Evolutionary conservation across 2,888 invertebrate genomes (phyloP).

Genomic region (Hermaeophaga mercurialis): DNA sequence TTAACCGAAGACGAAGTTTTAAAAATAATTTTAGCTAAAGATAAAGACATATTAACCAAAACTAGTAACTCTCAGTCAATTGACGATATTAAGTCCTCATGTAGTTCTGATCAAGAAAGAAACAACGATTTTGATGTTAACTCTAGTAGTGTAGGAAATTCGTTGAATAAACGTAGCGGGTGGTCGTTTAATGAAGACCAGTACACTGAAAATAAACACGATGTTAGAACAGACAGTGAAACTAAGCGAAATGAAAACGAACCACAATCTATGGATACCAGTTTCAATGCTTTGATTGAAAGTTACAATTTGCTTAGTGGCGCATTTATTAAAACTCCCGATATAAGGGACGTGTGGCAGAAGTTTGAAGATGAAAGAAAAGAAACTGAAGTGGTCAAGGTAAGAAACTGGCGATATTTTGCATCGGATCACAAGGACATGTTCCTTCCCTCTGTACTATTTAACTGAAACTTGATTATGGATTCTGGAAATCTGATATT

Average conservation of each 20-base stretch:
- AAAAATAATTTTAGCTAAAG: conserved; percentile 68
- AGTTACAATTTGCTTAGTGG: conserved; percentile 62
- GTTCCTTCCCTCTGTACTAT: no score
- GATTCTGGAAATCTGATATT: no score
- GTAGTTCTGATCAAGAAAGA: conserved; percentile 38
- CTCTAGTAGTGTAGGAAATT: conserved; percentile 63
- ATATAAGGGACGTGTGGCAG: conserved; percentile 68
- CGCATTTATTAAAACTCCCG: conserved; percentile 59
- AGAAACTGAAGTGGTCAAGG: conserved; percentile 38
- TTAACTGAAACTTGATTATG: no score
- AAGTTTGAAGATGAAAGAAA: conserved; percentile 50
- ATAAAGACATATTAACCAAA: conserved; percentile 41
- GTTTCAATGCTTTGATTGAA: conserved; percentile 65
- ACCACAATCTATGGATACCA: conserved; percentile 56
- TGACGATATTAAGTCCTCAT: conserved; percentile 33
- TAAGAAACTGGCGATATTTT: no score
- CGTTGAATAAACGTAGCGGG: conserved; percentile 67
- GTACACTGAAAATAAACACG: conserved; percentile 22
- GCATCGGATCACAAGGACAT: no score
- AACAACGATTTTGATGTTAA: conserved; percentile 34
- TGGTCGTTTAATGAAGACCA: conserved; percentile 63
- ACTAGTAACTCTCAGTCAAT: conserved; percentile 30
- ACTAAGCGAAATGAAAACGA: conserved; percentile 30
- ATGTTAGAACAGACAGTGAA: conserved; percentile 18
- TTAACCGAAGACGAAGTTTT: conserved; percentile 75